Evolutionary conservation across 2,113 vertebrate species (phyloP), one percentile per base, ranked within the genome.

Genomic region (Proteles cristata): DNA sequence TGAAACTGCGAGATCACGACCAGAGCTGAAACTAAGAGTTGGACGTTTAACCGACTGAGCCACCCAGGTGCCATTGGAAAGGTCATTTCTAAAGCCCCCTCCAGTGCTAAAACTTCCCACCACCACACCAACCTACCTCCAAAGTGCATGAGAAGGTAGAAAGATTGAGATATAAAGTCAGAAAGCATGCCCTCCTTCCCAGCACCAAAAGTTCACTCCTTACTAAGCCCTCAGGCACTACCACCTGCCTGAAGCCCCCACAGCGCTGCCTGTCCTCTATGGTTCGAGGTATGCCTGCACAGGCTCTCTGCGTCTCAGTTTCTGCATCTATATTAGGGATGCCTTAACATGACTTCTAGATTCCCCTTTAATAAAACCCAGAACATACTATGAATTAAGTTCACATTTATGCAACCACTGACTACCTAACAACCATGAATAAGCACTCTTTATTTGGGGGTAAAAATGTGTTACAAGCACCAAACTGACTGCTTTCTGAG

Each of bases 221-320:
- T 6, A 17, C 35, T 21, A 31, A 45, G 66, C 28, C 26, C 21
- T n/a, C 1, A 0, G 31, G 35, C 77, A 81, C 43, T 7, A 5
- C 23, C 28, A 11, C 79, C 80, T 35, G 21, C 39, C 82, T 10
- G 25, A 28, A 53, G 25, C 19, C 31, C 26, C 65, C 65, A 23
- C 7, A 10, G 74, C 4, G 12, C 16, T 50, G 0, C 0, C 9
- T 19, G 5, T n/a, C 58, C n/a, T 31, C 19, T 80, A 31, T 28
- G 45, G 39, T 11, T 53, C 66, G 28, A 65, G n/a, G 4, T 35
- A 23, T 39, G 63, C 48, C 84, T 80, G 14, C 45, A 23, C 0
- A 68, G 11, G 45, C 4, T 68, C 33, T 35, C 48, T 35, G 16
- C 2, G 21, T 43, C 77, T 39, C 21, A 7, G 4, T 35, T 43